Percentiles rank a stretch among this genome's conserved stretches.
These are phyloP conservation scores for Amphiura filiformis DNA, from an alignment of 35 echinoderm and acorn worm species.

Conservation along the genomic window DNA sequence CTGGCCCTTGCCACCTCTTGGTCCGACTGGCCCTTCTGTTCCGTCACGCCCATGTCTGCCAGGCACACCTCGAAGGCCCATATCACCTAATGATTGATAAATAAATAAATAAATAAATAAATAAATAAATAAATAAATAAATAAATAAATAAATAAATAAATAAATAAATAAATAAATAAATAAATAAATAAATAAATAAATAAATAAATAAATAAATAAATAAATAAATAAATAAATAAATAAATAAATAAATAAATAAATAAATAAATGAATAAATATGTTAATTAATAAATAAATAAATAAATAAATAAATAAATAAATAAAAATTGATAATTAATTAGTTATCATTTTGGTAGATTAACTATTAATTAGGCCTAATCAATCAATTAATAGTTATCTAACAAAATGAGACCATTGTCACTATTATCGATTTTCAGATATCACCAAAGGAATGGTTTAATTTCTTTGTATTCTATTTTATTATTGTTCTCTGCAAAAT, in stretches of 20 bases:
- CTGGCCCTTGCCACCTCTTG: not conserved
- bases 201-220: not conserved
- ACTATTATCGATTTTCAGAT: no score
- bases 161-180: slow-evolving; percentile 4
- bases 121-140: slow-evolving; percentile 16
- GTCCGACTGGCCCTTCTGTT: not conserved
- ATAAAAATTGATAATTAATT: no score
- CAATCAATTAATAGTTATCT: no score
- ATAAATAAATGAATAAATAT: no score
- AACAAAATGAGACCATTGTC: no score
- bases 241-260: slow-evolving; percentile 4
- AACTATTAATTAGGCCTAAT: no score
- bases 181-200: not conserved
- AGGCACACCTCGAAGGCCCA: not conserved
- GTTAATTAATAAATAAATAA: no score
- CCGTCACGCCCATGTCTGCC: not conserved
- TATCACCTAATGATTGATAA: not conserved
- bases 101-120: not conserved
- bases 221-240: slow-evolving; percentile 18
- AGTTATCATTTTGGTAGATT: no score
- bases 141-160: slow-evolving; percentile 6
- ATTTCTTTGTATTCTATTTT: no score
- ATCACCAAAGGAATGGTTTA: no score
- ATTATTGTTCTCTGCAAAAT: no score
- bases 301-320: no score